phyloP scores from a whole-genome alignment of 2,797 vertebrate species.

The Natrix natrix region DNA sequence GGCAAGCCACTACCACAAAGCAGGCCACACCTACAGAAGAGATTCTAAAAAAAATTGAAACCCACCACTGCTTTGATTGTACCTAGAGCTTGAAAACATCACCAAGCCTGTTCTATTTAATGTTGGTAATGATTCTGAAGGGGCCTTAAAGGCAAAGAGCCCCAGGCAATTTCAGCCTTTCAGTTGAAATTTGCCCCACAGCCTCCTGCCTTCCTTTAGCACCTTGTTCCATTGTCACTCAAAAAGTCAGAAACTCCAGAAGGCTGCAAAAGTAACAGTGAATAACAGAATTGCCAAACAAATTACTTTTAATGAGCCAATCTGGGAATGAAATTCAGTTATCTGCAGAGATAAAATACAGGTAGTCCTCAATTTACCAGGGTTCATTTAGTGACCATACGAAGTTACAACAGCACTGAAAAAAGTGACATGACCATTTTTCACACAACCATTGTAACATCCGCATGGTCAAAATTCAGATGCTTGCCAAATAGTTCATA shows the following conservation, averaged over 20 bases:
- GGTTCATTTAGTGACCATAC: not conserved
- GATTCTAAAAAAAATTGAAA: too few relatives aligned
- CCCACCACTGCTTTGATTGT: not conserved
- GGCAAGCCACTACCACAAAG: too few relatives aligned
- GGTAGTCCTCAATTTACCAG: not conserved
- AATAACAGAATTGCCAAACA: not conserved
- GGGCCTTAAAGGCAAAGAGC: not conserved
- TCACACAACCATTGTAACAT: not conserved
- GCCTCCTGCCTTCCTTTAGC: fast-evolving
- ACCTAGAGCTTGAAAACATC: not conserved
- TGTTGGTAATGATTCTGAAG: not conserved
- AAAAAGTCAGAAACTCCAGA: fast-evolving
- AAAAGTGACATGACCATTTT: not conserved
- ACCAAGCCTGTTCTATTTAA: not conserved
- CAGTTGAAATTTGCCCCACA: not conserved
- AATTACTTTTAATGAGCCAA: not conserved
- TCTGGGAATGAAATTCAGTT: not conserved
- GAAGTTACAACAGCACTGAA: not conserved
- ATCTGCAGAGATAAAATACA: not conserved
- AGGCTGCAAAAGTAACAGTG: fast-evolving
- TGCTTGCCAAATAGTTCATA: not conserved
- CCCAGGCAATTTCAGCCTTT: not conserved
- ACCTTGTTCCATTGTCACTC: not conserved
- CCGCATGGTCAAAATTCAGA: not conserved
- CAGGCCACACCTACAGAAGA: too few relatives aligned